Evolutionary conservation across 2,113 vertebrate species (phyloP), one percentile per base, ranked within the genome.

Genomic region (Trinectes maculatus): DNA sequence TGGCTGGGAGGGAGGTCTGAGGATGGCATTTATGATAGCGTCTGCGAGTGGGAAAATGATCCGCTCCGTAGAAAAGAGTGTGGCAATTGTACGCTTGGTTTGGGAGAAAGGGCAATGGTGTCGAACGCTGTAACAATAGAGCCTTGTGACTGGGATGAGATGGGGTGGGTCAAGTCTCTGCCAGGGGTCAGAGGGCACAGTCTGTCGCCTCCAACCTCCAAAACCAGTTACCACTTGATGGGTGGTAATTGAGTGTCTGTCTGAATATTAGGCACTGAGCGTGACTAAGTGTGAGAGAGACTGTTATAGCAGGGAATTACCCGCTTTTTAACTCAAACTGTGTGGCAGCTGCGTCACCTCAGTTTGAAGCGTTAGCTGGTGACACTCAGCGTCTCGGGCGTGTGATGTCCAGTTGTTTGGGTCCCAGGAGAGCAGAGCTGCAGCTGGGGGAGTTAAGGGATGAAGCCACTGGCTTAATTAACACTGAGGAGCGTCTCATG

Each of bases 71-170:
- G 37, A 62, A 44, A 58, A 71, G 79, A 80, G 63, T n/a, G 55
- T 33, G 52, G 16, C 15, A 4, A 65, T 64, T 83, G 67, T 85
- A 56, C 2, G 19, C 26, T 61, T 2, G 33, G 58, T 76, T 80
- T 67, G 71, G 62, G 72, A 80, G 56, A 66, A 40, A 77, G 71
- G 74, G 33, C 52, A 28, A 34, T 9, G 15, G 51, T 19, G 67
- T 71, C 49, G 8, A 2, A 1, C 40, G 1, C 0, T 3, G 57
- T 51, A 76, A 91, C 85, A 90, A 90, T 64, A 64, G 68, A 47
- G 67, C 80, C 51, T 80, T 90, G 77, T 89, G 69, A 79, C 29
- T 25, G 24, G 28, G 56, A 66, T 37, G 71, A 80, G 76, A 84
- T 28, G 15, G 43, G 62, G 75, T 60, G 51, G 61, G 76, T 48